phyloP scores from a whole-genome alignment of 30 jellyfish, hydroid and myxozoan species.

The Mastigias papua region DNA sequence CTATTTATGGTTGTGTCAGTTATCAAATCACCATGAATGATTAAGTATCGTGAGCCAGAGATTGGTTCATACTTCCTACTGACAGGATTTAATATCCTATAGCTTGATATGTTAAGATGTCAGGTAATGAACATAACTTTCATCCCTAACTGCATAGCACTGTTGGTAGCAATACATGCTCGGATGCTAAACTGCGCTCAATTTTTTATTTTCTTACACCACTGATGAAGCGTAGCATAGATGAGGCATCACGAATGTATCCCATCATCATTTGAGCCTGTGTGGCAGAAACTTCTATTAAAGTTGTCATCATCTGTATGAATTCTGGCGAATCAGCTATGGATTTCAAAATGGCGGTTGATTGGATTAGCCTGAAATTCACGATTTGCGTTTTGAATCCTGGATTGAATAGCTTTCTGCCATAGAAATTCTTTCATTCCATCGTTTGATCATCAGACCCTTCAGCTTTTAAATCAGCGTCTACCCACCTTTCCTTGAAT shows the following conservation, averaged over 20 bases:
- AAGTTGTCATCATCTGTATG: neutral
- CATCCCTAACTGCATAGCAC: conserved; percentile 37
- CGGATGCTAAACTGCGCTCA: conserved; percentile 30
- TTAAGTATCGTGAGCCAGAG: neutral
- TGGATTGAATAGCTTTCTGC: too few relatives aligned
- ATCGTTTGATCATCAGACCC: too few relatives aligned
- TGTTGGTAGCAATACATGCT: conserved; percentile 9
- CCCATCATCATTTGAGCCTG: conserved; percentile 39
- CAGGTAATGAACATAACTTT: conserved; percentile 42
- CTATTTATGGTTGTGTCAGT: too few relatives aligned
- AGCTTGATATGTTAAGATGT: conserved; percentile 42
- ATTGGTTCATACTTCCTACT: conserved; percentile 11
- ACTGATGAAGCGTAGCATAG: conserved; percentile 35
- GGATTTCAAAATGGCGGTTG: conserved; percentile 17
- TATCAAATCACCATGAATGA: neutral
- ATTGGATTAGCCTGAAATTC: conserved; percentile 13
- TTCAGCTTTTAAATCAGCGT: too few relatives aligned
- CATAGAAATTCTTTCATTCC: too few relatives aligned
- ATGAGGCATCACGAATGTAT: conserved; percentile 51
- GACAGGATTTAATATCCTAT: neutral
- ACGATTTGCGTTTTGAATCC: too few relatives aligned
- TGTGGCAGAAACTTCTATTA: neutral
- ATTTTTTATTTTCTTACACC: neutral
- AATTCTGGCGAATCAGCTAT: conserved; percentile 14
- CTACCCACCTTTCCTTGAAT: too few relatives aligned